These are phyloP conservation scores for Norana najaformis DNA, from an alignment of 2,888 invertebrate species.

Conservation along the genomic window DNA sequence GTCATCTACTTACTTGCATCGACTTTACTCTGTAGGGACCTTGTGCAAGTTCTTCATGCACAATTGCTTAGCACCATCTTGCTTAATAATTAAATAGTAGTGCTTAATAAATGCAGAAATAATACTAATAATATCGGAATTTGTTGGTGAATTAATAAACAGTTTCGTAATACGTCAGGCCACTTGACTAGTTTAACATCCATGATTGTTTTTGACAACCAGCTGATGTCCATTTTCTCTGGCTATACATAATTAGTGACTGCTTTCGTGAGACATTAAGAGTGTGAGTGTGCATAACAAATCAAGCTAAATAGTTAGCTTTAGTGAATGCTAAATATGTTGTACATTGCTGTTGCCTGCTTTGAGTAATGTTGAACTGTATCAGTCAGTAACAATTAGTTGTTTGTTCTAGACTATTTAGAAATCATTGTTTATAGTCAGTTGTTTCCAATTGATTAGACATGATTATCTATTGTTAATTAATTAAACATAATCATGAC, in stretches of 20 bases:
- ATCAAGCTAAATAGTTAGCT: neutral
- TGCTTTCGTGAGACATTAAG: neutral
- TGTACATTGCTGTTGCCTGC: neutral
- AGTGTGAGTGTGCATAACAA: neutral
- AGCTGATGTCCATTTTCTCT: neutral
- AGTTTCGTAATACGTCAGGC: neutral
- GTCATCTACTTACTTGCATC: too few relatives aligned
- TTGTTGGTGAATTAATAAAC: too few relatives aligned
- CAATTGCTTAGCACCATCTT: too few relatives aligned
- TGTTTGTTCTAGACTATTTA: neutral
- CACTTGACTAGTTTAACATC: neutral
- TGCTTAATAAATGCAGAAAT: too few relatives aligned
- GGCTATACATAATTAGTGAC: neutral
- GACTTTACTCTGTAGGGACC: too few relatives aligned
- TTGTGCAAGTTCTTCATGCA: too few relatives aligned
- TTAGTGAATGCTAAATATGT: neutral
- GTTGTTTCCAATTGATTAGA: neutral
- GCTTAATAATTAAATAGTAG: too few relatives aligned
- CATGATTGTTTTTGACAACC: neutral
- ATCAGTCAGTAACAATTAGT: neutral
- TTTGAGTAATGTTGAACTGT: neutral
- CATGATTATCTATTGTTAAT: neutral
- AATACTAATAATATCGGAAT: too few relatives aligned
- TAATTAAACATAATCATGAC: neutral
- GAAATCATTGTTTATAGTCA: too few relatives aligned